Base-by-base conservation (phyloP, 2,888 invertebrate genomes). In the Metellina segmentata region DNA sequence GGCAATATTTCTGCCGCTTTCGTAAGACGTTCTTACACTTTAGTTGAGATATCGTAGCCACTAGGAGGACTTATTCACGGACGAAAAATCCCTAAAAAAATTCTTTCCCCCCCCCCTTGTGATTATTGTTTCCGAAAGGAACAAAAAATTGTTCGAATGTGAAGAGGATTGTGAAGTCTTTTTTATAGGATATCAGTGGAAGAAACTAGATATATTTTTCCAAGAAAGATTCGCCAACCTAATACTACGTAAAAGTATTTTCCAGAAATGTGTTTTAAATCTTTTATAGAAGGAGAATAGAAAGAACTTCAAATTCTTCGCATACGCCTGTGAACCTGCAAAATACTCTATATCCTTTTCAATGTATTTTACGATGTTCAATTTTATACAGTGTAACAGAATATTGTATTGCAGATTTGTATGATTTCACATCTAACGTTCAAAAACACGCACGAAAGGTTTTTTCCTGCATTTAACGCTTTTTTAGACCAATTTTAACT, bases 1-100 rank as follows among this genome's bases (percentile, higher is more conserved):
- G 52, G 51, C 78, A 78, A 51, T 51, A 78, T 51, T 78, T 52
- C 78, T 51, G 16, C 61, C 61, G 19, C 78, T 49, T 51, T 19
- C n/a, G 9, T 52, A 51, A 78, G 78, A 51, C 9, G 52, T 16
- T 49, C 51, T 78, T 51, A 19, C 51, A 19, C 49, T 16, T 78
- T 52, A 7, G 78, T 78, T 52, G 51, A 11, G 51, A 78, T 52
- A 78, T 52, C 52, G 61, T 61, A 16, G 61, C 11, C 7, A 61
- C 61, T 61, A 11, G 61, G 9, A 61, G 61, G 61, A 61, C 61
- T 61, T 61, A 61, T 16, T 61, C 61, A 61, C 61, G 61, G 61
- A 61, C 61, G 61, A 61, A 8, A 61, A 61, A 61, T 61, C 61
- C 61, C 61, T 61, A 11, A 61, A 61, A 61, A 61, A 8, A 5